phyloP scores from a whole-genome alignment of 2,888 invertebrate genomes.

The Pristionchus arcanus region DNA sequence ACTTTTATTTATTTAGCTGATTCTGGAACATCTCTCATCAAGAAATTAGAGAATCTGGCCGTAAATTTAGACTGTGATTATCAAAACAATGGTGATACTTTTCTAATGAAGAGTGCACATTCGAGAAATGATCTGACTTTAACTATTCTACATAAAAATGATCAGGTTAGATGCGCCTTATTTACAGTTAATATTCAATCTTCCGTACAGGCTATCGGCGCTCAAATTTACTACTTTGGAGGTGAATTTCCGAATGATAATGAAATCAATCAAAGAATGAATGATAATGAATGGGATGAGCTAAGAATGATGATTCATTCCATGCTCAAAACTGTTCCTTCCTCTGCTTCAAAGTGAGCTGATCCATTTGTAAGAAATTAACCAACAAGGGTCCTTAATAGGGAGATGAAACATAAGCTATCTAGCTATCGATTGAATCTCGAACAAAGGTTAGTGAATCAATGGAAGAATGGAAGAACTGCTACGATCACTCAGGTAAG shows the following conservation, averaged over 20 bases:
- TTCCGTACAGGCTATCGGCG: background rate
- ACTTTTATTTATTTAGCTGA: slow-evolving; percentile 35
- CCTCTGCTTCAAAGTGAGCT: background rate
- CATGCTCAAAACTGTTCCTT: slow-evolving; percentile 40
- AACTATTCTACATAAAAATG: slow-evolving; percentile 2
- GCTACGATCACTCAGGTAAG: slow-evolving; percentile 17
- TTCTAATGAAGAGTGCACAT: slow-evolving; percentile 29
- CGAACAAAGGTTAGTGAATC: background rate
- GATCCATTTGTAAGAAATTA: background rate
- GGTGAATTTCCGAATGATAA: background rate
- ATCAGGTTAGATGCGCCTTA: background rate
- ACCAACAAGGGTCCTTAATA: background rate
- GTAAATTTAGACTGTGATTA: slow-evolving; percentile 3
- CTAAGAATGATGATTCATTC: background rate
- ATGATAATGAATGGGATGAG: slow-evolving; percentile 25
- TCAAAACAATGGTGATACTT: background rate
- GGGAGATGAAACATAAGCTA: slow-evolving; percentile 33
- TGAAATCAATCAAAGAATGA: slow-evolving; percentile 17
- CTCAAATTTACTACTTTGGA: slow-evolving; percentile 20
- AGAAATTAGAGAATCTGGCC: slow-evolving; percentile 43
- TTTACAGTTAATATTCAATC: background rate
- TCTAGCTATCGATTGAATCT: slow-evolving; percentile 12
- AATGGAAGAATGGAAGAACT: background rate
- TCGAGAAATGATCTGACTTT: slow-evolving; percentile 9
- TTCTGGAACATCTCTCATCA: background rate